Evolutionary conservation across 2,797 vertebrate species (phyloP), one percentile per base, ranked within the genome.

Genomic region (Poecilia velifera): DNA sequence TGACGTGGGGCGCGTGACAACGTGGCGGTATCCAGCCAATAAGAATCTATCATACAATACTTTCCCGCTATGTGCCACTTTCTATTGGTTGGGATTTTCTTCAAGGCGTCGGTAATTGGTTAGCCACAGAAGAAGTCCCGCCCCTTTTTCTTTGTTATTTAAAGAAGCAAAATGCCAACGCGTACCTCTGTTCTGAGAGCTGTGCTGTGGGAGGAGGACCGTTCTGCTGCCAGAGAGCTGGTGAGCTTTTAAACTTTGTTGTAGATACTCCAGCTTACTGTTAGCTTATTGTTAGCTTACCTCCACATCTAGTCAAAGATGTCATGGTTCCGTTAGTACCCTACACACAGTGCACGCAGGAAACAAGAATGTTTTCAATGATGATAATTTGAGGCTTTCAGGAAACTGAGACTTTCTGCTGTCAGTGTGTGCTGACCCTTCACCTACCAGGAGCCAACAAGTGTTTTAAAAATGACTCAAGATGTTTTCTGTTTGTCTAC

Each of bases 21-120:
- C 96, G 96, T 97, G 96, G 97, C 97, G 95, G 16, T 92, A 86
- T 47, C 10, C 43, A 89, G 80, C 96, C 96, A 96, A 94, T 97
- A 59, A 79, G 71, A 83, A 76, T 2, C 0, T 1, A 1, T 0
- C 22, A 4, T 25, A 6, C 7, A 31, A 13, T 1, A 2, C 2
- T 45, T 22, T 3, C 59, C 76, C 49, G 4, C 43, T 0, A 0
- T 0, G 3, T 39, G 16, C 0, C 47, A 10, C 20, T 75, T 86
- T n/a, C n/a, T 2, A 96, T 96, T 95, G 94, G 96, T 18, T 16
- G 18, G 1, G 31, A 5, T 2, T 9, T 1, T 1, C 0, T 4
- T 36, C 2, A 7, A 12, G 64, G 1, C 20, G 55, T 3, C 7
- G 4, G 3, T 84, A 31, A 92, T 90, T 91, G 91, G 91, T 1